Evolutionary conservation across 1,140 invertebrate species (phyloP).

Genomic region (Brachionus manjavacas): DNA sequence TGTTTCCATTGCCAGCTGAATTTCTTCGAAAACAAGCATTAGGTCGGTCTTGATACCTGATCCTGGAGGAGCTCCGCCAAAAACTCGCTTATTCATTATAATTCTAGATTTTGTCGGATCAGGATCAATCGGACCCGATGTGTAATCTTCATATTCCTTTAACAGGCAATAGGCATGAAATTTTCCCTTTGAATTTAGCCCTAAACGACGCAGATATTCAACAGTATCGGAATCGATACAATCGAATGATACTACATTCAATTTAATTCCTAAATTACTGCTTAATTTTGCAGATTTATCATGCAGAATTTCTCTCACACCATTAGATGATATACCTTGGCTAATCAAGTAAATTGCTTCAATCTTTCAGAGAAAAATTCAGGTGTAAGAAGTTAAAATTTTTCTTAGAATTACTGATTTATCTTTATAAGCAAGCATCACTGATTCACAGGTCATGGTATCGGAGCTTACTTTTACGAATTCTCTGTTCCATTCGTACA

Average conservation of each 20-base stretch:
- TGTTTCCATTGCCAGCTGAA: conserved; percentile 54
- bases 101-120: conserved; percentile 52
- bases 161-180: conserved; percentile 55
- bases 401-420: conserved; percentile 47
- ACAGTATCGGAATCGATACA: conserved; percentile 52
- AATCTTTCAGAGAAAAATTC: conserved; percentile 47
- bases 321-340: conserved; percentile 52
- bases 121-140: conserved; percentile 47
- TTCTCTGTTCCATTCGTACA: conserved; percentile 47
- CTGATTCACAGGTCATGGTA: conserved; percentile 52
- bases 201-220: conserved; percentile 50
- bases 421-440: conserved; percentile 51
- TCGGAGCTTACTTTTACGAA: conserved; percentile 47
- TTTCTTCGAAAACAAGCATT: conserved; percentile 54
- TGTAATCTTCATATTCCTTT: conserved; percentile 56
- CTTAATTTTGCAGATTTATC: conserved; percentile 43
- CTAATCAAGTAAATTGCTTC: conserved; percentile 56
- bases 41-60: conserved; percentile 55
- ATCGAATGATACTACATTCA: conserved; percentile 56
- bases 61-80: conserved; percentile 54
- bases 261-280: conserved; percentile 43
- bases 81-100: conserved; percentile 53
- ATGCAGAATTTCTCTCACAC: conserved; percentile 51
- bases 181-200: conserved; percentile 49
- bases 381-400: background rate